These are phyloP conservation scores for Patiria pectinifera DNA, from an alignment of 53 echinoderm and acorn worm genomes.

Conservation along the genomic window DNA sequence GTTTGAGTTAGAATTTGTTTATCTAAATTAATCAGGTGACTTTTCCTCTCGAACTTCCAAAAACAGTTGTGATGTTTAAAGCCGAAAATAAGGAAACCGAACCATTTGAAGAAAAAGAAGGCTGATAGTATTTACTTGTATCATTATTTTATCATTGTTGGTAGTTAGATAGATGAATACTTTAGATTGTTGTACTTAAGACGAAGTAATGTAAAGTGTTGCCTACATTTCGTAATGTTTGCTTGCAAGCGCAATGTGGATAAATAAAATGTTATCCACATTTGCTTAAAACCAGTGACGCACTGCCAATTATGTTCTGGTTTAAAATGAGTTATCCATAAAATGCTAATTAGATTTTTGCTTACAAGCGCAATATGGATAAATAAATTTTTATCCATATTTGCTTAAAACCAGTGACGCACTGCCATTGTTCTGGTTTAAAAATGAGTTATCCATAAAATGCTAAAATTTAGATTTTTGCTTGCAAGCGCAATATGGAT, in stretches of 20 bases:
- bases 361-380: background rate
- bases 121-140: background rate
- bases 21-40: too few species aligned
- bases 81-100: too few species aligned
- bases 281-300: conserved; percentile 35
- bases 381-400: conserved; percentile 1
- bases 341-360: background rate
- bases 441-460: background rate
- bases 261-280: background rate
- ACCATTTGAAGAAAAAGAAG: background rate
- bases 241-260: background rate
- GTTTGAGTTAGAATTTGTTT: too few species aligned
- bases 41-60: too few species aligned
- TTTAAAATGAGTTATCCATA: background rate
- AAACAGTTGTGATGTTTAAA: too few species aligned
- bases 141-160: background rate
- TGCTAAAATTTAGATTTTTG: background rate
- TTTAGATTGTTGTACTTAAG: too few species aligned
- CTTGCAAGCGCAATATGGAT: background rate
- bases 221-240: background rate
- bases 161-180: background rate
- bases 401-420: conserved; percentile 33
- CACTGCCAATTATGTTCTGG: conserved; percentile 39
- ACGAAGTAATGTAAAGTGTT: background rate
- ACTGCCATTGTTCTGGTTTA: conserved; percentile 34